Conservation (phyloP, 92 coral and sea anemone species). For the Isaurus tuberculatus region DNA sequence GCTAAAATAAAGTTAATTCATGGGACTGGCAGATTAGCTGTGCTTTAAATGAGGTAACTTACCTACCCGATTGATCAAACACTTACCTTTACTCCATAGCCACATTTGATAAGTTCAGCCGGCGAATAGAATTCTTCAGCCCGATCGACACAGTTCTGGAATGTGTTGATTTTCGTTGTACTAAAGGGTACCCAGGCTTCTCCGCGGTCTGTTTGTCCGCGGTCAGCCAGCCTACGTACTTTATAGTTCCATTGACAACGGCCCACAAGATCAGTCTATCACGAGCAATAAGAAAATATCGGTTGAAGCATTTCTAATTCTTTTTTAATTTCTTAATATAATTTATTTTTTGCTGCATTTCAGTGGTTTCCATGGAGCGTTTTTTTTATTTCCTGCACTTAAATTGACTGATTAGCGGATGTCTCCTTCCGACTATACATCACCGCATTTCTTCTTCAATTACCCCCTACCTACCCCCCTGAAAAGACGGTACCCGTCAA, state of each 20-base stretch:
- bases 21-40: too few relatives aligned
- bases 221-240: background rate
- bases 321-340: background rate
- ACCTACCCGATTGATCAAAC: too few relatives aligned
- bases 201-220: background rate
- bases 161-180: slow-evolving; percentile 8
- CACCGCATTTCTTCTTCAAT: too few relatives aligned
- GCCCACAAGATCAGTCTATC: slow-evolving; percentile 33
- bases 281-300: background rate
- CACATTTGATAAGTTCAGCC: background rate
- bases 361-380: too few relatives aligned
- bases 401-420: too few relatives aligned
- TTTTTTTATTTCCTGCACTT: too few relatives aligned
- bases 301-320: background rate
- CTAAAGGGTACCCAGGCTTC: background rate
- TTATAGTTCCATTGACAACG: slow-evolving; percentile 1
- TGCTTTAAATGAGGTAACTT: too few relatives aligned
- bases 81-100: slow-evolving; percentile 1
- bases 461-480: too few relatives aligned
- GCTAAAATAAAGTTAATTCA: too few relatives aligned
- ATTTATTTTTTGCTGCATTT: background rate
- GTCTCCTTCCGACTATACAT: too few relatives aligned
- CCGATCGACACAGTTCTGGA: slow-evolving; percentile 9
- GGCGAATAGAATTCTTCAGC: slow-evolving; percentile 10
- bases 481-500: too few relatives aligned